Base-by-base conservation (phyloP, 1,140 invertebrate species). In the Dolichoris vasculosae region DNA sequence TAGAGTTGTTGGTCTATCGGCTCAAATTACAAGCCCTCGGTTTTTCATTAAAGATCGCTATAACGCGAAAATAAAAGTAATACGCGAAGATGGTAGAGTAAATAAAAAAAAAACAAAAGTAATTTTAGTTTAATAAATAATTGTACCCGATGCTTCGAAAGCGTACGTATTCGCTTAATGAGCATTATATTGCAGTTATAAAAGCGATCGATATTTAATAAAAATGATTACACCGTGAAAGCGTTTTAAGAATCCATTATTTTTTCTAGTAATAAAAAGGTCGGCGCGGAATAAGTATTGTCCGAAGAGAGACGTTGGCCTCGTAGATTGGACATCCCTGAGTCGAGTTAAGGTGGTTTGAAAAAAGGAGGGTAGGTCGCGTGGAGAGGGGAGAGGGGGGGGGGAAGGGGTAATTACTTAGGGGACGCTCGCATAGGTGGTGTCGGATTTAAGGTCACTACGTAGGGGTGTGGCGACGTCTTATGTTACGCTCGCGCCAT, bases 381-480 rank as follows among this genome's bases (percentile, higher is more conserved):
- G 85, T 78, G 78, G 86, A 76, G 82, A 87, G 87, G 85, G 88
- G 89, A 87, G 15, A 80, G 40, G 11, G 78, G 86, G 73, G 82
- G 87, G 87, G 85, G 88, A 88, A 87, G 15, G 78, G 40, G 11
- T n/a, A n/a, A n/a, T n/a, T n/a, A n/a, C n/a, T 43, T 51, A 77
- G 79, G 84, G 79, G 79, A 35, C n/a, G 59, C 38, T 79, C 82
- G 86, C 87, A 88, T 89, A 91, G 88, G 88, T 89, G 87, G 86
- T 89, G 87, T 87, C 85, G 88, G 86, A 91, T 89, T 90, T 88
- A 89, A 89, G 90, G 87, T 86, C 55, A 84, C 82, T 86, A 87
- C 67, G 63, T 30, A 88, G 85, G 90, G 90, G 90, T 88, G 90
- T 91, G 90, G 90, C 90, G 88, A 83, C 87, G 51, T 88, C 88